A percentile compares a stretch with the other conserved stretches of the same genome.
Conservation (phyloP, 2,888 invertebrate species). For the Xiphydria camelus region DNA sequence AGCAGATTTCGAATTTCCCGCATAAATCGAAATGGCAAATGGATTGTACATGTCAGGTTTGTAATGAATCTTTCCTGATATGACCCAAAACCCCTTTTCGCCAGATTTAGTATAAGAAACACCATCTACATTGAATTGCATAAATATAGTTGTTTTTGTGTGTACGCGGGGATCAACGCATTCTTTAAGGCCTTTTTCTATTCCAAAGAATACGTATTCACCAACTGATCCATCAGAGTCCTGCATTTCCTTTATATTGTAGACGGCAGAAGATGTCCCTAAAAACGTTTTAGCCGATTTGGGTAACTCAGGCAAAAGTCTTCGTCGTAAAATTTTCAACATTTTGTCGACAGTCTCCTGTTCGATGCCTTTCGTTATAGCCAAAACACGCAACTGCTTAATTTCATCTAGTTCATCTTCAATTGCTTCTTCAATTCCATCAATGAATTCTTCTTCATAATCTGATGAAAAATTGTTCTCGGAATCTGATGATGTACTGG, state of each 20-base stretch:
- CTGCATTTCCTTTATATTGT: conserved; percentile 8
- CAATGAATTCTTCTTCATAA: no score
- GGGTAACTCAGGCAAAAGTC: conserved; percentile 8
- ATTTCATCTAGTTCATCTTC: conserved; percentile 5
- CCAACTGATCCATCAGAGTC: background rate
- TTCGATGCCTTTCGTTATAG: conserved; percentile 5
- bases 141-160: background rate
- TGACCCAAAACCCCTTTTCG: conserved; percentile 8
- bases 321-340: conserved; percentile 7
- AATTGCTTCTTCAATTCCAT: no score
- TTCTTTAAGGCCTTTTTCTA: background rate
- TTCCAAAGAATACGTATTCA: conserved; percentile 9
- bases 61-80: conserved; percentile 3
- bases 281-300: conserved; percentile 11
- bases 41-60: conserved; percentile 1
- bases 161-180: background rate
- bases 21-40: conserved; percentile 16
- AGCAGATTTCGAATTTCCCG: conserved; percentile 22
- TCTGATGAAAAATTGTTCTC: no score
- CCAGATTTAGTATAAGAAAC: background rate
- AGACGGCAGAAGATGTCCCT: background rate
- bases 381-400: conserved; percentile 4
- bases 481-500: no score
- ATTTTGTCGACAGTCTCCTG: conserved; percentile 5
- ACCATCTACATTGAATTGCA: conserved; percentile 6